A percentile compares a stretch with the other conserved stretches of the same genome.
phyloP scores from a whole-genome alignment of 2,113 vertebrate species.

The Hylia prasina region DNA sequence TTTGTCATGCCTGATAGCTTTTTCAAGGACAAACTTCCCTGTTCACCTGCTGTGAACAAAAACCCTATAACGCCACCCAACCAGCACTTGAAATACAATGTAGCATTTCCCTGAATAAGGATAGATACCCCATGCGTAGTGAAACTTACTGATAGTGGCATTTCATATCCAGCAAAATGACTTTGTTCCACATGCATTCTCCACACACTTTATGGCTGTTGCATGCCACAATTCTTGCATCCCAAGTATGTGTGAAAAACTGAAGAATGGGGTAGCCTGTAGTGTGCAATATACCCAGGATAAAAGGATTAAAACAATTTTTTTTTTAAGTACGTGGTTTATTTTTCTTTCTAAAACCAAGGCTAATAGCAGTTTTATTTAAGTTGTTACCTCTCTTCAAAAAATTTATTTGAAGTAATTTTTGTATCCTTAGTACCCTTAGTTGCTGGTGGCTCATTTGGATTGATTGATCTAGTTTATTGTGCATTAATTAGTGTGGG shows the following conservation, averaged over 20 bases:
- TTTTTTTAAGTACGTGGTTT: not conserved
- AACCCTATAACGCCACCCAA: not conserved
- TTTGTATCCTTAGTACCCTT: not conserved
- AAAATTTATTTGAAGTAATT: not conserved
- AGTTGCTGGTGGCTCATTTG: not conserved
- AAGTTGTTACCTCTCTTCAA: not conserved
- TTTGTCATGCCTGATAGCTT: not conserved
- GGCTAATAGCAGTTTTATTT: not conserved
- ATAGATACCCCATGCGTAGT: no score
- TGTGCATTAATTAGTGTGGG: not conserved
- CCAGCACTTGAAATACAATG: not conserved
- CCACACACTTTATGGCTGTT: not conserved
- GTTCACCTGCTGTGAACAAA: not conserved
- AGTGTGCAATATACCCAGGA: not conserved
- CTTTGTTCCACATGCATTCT: not conserved
- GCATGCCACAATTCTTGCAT: rapidly evolving
- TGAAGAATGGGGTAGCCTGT: not conserved
- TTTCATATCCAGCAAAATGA: not conserved
- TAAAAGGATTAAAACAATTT: not conserved
- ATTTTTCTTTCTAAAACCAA: not conserved
- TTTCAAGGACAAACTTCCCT: not conserved
- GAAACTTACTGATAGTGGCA: not conserved
- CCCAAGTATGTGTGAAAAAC: not conserved
- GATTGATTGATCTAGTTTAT: not conserved
- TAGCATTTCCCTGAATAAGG: not conserved